A percentile compares a stretch with the other conserved stretches of the same genome.
These are phyloP conservation scores for Mionectes macconnelli DNA, from an alignment of 2,113 vertebrate species.

Conservation along the genomic window DNA sequence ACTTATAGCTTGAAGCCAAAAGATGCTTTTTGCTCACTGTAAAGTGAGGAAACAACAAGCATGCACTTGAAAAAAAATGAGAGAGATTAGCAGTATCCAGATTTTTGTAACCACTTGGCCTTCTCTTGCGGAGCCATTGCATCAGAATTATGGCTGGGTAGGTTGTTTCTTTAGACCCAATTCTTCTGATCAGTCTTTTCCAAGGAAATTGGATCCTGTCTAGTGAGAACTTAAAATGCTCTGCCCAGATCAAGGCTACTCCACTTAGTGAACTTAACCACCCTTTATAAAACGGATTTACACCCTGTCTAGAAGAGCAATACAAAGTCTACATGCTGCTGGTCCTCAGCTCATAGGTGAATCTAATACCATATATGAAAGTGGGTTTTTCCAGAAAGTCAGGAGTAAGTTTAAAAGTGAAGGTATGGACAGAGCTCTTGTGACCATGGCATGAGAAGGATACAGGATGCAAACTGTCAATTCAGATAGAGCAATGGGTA, in stretches of 20 bases:
- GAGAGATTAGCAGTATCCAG: neutral
- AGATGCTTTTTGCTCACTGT: neutral
- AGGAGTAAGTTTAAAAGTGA: neutral
- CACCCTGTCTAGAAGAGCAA: neutral
- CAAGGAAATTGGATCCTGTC: neutral
- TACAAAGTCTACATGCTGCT: neutral
- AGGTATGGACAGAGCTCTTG: neutral
- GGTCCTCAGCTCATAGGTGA: neutral
- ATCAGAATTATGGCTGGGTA: neutral
- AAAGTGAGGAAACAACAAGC: neutral
- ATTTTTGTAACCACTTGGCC: neutral
- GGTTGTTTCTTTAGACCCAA: too few relatives aligned
- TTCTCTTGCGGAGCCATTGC: neutral
- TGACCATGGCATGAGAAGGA: neutral
- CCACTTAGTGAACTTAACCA: neutral
- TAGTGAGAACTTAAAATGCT: neutral
- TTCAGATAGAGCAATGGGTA: neutral
- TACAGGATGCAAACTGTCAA: neutral
- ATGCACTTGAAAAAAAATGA: neutral
- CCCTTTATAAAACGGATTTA: neutral
- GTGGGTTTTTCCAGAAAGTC: neutral
- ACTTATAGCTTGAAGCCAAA: neutral
- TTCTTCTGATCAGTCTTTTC: neutral
- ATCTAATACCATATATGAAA: neutral
- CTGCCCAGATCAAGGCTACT: neutral